Evolutionary conservation across 2,113 vertebrate genomes (phyloP).

Genomic region (Sisor rabdophorus): DNA sequence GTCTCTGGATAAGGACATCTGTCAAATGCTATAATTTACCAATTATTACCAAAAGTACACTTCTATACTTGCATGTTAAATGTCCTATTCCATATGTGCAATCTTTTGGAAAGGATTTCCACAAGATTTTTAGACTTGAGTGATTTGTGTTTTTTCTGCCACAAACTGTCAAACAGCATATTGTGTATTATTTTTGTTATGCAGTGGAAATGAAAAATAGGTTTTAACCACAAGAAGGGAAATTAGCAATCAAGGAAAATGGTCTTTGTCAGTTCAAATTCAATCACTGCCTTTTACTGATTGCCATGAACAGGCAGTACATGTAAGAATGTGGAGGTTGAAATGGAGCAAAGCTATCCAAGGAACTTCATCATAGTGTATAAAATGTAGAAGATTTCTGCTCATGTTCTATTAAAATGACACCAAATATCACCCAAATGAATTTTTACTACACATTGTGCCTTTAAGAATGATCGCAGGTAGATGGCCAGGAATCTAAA

Average conservation of each 20-base stretch:
- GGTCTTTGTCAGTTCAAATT: conserved; percentile 12
- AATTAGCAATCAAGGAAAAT: conserved; percentile 28
- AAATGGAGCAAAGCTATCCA: conserved; percentile 1
- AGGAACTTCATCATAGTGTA: background rate
- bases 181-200: background rate
- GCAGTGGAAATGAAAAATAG: conserved; percentile 12
- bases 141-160: background rate
- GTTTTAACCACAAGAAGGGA: conserved; percentile 19
- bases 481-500: background rate
- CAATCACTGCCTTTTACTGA: conserved; percentile 10
- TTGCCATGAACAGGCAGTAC: conserved; percentile 10
- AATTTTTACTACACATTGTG: background rate
- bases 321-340: background rate
- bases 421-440: background rate
- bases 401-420: background rate
- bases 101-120: background rate
- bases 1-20: too few species aligned
- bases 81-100: background rate
- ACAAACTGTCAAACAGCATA: background rate
- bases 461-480: background rate
- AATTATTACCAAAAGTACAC: background rate
- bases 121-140: background rate
- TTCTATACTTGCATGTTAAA: background rate
- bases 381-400: background rate
- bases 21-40: background rate